phyloP scores from a whole-genome alignment of 1,140 invertebrate genomes.

The Drosophila kikkawai region DNA sequence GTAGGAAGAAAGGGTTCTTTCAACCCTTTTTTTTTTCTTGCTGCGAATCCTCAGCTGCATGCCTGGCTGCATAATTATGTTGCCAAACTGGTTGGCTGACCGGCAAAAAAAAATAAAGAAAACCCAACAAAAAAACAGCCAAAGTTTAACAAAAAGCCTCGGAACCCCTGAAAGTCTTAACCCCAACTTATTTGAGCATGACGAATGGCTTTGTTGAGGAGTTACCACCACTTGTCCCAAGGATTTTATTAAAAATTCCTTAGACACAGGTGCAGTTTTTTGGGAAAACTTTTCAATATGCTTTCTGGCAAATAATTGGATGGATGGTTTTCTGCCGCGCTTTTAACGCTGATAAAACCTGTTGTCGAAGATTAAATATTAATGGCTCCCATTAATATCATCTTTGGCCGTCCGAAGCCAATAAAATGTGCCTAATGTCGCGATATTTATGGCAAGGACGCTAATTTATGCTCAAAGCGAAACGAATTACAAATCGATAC shows the following conservation, averaged over 20 bases:
- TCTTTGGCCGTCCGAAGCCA: slow-evolving; percentile 49
- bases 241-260: slow-evolving; percentile 59
- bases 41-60: slow-evolving; percentile 36
- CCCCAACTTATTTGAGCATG: slow-evolving; percentile 62
- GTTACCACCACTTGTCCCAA: slow-evolving; percentile 51
- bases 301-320: slow-evolving; percentile 39
- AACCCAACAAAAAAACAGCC: background rate
- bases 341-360: slow-evolving; percentile 36
- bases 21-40: slow-evolving; percentile 27
- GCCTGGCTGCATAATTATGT: slow-evolving; percentile 58
- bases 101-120: slow-evolving; percentile 34
- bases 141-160: background rate
- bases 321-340: slow-evolving; percentile 10
- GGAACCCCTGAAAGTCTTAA: slow-evolving; percentile 34
- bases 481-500: slow-evolving; percentile 50
- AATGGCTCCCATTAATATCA: slow-evolving; percentile 42
- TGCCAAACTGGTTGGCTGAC: slow-evolving; percentile 63
- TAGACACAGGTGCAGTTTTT: slow-evolving; percentile 49
- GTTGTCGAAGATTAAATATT: slow-evolving; percentile 59
- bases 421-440: slow-evolving; percentile 67
- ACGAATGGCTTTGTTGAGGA: slow-evolving; percentile 71
- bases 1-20: slow-evolving; percentile 18
- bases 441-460: slow-evolving; percentile 58
- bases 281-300: slow-evolving; percentile 44
- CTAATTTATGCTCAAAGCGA: slow-evolving; percentile 50